Evolutionary conservation across 2,888 invertebrate species (phyloP), one percentile per base, ranked within the genome.

Genomic region (Idaea straminata): DNA sequence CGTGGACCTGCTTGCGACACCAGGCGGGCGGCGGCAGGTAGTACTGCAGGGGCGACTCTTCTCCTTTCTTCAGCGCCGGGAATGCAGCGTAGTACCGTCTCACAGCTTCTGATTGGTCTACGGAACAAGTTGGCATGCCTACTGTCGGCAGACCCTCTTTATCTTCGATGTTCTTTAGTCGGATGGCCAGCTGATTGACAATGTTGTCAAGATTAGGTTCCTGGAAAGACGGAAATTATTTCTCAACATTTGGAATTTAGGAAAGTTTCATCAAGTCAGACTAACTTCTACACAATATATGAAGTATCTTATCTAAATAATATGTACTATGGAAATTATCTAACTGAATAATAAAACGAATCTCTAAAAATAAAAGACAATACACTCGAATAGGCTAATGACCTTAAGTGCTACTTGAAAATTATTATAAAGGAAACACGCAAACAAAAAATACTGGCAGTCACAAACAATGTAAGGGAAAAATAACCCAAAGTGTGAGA

Each of bases 181-280:
- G 95, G 76, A 94, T 94, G 89, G 96, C 96, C 83, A 97, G 93
- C 93, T 97, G 97, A 89, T 97, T 96, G 76, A 97, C 96, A 85
- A 97, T 94, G 81, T 94, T 95, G 93, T 97, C 96, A 82, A 97
- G 95, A 85, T 96, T 96, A 89, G 95, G 94, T 89, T 95, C 95
- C 96, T 97, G 94, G 77, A 95, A 91, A 70, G 47, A 47, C 13
- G 47, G 61, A 80, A 79, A 71, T 59, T 34, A 1, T 25, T 25
- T 25, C 25, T 25, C 25, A 25, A 25, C 66, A 74, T 66, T 59
- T 61, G 6, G 5, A 59, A 47, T 58, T 57, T 66, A 59, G 63
- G 13, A 15, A 16, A 59, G 10, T 34, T 34, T 59, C 7, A 7
- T 7, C 10, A 13, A 5, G 10, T 47, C 10, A 10, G 47, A 13